phyloP scores from a whole-genome alignment of 2,888 invertebrate genomes.

The Drosophila cognata region DNA sequence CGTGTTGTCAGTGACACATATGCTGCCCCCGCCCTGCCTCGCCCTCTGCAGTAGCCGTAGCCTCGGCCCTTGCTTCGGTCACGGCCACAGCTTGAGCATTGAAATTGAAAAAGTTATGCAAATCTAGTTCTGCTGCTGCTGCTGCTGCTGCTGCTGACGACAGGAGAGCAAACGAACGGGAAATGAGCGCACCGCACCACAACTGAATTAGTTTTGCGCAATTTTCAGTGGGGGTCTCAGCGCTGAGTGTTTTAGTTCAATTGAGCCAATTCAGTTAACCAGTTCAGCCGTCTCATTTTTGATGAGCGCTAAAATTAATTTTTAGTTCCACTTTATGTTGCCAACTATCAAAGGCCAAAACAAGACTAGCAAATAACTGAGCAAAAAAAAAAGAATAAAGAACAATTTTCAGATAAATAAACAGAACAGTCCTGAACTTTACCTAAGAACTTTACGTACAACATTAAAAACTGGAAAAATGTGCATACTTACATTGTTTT shows the following conservation, averaged over 20 bases:
- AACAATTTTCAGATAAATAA: background rate
- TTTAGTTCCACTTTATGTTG: background rate
- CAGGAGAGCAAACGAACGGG: conserved; percentile 53
- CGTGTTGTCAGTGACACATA: conserved; percentile 54
- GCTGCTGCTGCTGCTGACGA: conserved; percentile 43
- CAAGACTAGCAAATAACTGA: background rate
- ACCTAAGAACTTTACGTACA: background rate
- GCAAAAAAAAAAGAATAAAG: background rate
- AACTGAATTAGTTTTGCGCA: conserved; percentile 75
- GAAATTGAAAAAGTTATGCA: conserved; percentile 80
- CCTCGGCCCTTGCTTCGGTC: conserved; percentile 61
- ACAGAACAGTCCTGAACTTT: too few relatives aligned
- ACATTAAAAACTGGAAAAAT: background rate
- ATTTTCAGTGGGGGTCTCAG: conserved; percentile 26
- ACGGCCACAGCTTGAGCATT: conserved; percentile 79
- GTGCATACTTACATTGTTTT: background rate
- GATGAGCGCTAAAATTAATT: background rate
- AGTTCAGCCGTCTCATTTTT: background rate
- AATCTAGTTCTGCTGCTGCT: conserved; percentile 46
- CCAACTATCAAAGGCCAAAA: background rate
- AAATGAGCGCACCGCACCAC: conserved; percentile 64
- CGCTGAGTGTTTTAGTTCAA: background rate
- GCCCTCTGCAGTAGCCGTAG: conserved; percentile 3
- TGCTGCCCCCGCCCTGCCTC: conserved; percentile 3
- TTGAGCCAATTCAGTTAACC: conserved; percentile 1